phyloP scores from a whole-genome alignment of 1,140 invertebrate species.

The Bathynomus jamesi region DNA sequence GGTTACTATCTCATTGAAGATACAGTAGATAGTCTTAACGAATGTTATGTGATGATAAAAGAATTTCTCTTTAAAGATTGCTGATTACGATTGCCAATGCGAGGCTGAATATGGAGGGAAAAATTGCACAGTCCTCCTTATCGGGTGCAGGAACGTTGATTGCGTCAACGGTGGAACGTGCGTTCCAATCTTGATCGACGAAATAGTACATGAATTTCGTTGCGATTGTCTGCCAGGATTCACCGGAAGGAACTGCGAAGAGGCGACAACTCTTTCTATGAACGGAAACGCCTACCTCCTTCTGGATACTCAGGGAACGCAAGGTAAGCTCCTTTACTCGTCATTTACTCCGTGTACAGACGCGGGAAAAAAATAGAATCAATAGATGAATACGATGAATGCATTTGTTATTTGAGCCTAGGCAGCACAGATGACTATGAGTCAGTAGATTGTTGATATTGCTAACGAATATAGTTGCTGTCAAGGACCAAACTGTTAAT shows the following conservation, averaged over 20 bases:
- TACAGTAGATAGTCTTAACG: too few species aligned
- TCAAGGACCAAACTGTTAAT: too few species aligned
- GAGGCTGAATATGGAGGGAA: conserved; percentile 68
- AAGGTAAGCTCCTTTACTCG: too few species aligned
- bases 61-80: conserved; percentile 30
- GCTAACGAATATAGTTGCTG: too few species aligned
- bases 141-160: conserved; percentile 59
- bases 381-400: too few species aligned
- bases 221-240: conserved; percentile 74
- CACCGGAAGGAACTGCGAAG: conserved; percentile 66
- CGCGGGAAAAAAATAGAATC: too few species aligned
- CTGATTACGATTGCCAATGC: conserved; percentile 55
- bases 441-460: too few species aligned
- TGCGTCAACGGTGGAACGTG: conserved; percentile 80
- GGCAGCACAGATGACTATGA: too few species aligned
- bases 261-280: conserved; percentile 79
- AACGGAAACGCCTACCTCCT: conserved; percentile 64
- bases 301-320: conserved; percentile 57
- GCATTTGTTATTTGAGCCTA: too few species aligned
- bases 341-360: too few species aligned
- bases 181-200: conserved; percentile 64
- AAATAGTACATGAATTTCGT: conserved; percentile 71
- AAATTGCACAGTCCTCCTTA: conserved; percentile 77
- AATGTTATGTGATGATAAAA: too few species aligned
- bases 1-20: too few species aligned